A percentile compares a stretch with the other conserved stretches of the same genome.
phyloP scores from a whole-genome alignment of 1,140 invertebrate genomes.

The Sminthurides bifidus region DNA sequence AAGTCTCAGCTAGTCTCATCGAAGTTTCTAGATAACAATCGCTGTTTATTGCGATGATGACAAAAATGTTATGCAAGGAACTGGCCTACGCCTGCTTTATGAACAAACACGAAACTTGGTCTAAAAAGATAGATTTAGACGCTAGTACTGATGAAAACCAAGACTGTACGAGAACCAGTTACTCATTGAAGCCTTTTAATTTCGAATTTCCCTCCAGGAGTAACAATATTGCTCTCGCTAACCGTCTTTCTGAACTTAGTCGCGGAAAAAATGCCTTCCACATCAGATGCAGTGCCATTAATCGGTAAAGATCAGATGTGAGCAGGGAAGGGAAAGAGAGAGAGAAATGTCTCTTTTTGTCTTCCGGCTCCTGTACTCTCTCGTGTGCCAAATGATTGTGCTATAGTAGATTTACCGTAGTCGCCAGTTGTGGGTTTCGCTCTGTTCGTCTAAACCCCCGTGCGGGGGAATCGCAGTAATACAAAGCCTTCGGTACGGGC shows the following conservation, averaged over 20 bases:
- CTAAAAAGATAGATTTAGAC: neutral
- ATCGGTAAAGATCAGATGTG: constrained; percentile 47
- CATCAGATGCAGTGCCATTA: constrained; percentile 52
- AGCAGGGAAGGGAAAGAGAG: too few species aligned
- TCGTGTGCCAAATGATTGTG: too few species aligned
- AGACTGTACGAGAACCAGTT: neutral
- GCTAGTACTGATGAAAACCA: neutral
- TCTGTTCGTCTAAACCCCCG: too few species aligned
- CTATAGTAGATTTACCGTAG: too few species aligned
- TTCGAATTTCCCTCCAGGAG: constrained; percentile 39
- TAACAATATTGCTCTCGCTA: constrained; percentile 57
- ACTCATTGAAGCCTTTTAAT: neutral
- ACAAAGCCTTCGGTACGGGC: too few species aligned
- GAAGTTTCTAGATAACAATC: too few species aligned
- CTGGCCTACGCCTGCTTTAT: neutral
- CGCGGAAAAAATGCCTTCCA: constrained; percentile 51
- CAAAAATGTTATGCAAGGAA: neutral
- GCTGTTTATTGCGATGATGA: too few species aligned
- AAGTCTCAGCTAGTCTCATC: too few species aligned
- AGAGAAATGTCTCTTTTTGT: too few species aligned
- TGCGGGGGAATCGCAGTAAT: too few species aligned
- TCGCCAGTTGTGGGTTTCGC: too few species aligned
- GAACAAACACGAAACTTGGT: neutral
- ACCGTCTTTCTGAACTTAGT: constrained; percentile 60
- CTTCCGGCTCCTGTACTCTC: too few species aligned